A percentile compares a stretch with the other conserved stretches of the same genome.
phyloP scores from a whole-genome alignment of 1,140 invertebrate species.

The Euura saliciscinereae region DNA sequence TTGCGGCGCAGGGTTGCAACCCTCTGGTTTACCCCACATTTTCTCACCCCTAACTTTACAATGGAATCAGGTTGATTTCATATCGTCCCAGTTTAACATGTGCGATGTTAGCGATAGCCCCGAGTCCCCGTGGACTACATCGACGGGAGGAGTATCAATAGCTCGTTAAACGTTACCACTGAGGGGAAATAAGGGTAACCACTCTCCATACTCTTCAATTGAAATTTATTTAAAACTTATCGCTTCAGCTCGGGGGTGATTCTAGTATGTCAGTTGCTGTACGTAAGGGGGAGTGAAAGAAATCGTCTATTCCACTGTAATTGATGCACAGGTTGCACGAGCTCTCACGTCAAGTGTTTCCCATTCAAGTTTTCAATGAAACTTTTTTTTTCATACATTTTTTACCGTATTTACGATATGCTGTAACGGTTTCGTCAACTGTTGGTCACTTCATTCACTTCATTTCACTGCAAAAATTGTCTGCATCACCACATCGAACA shows the following conservation, averaged over 20 bases:
- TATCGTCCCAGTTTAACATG: not conserved
- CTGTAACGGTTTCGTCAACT: no score
- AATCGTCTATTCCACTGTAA: slow-evolving; percentile 23
- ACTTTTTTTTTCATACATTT: not conserved
- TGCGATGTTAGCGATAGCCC: not conserved
- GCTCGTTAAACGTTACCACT: slow-evolving; percentile 51
- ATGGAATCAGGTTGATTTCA: slow-evolving; percentile 27
- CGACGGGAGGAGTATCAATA: slow-evolving; percentile 51
- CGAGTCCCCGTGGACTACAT: slow-evolving; percentile 1
- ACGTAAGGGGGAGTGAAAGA: not conserved
- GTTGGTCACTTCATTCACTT: no score
- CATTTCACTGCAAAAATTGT: no score
- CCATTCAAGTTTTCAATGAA: not conserved
- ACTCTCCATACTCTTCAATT: slow-evolving; percentile 34
- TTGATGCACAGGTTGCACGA: slow-evolving; percentile 47
- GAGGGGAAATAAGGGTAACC: slow-evolving; percentile 21
- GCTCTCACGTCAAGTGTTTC: slow-evolving; percentile 45
- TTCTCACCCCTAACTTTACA: slow-evolving; percentile 44
- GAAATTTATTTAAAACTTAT: slow-evolving; percentile 56
- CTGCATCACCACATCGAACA: no score
- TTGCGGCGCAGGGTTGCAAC: not conserved
- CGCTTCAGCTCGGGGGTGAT: not conserved
- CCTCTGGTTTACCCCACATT: slow-evolving; percentile 25
- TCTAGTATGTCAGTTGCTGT: not conserved
- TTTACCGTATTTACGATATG: no score